Percentiles rank a stretch among this genome's conserved stretches.
These are phyloP conservation scores for Pseudochaenichthys georgianus DNA, from an alignment of 2,797 vertebrate species.

Conservation along the genomic window DNA sequence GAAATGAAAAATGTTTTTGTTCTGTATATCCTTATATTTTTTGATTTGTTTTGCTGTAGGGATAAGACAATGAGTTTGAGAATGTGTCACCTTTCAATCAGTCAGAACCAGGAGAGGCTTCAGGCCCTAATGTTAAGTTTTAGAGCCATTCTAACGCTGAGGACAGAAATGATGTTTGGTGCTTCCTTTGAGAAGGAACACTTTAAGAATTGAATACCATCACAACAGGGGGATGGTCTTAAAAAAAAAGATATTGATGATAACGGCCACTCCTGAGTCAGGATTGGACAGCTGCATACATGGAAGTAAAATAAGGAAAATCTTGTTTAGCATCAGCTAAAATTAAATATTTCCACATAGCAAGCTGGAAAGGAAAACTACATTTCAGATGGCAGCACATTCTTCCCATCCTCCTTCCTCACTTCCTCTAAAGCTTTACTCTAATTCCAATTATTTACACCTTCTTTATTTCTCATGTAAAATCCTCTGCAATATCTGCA, in stretches of 20 bases:
- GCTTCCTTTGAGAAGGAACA: constrained; percentile 7
- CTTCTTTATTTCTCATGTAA: constrained; percentile 17
- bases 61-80: constrained; percentile 22
- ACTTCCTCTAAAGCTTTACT: background rate
- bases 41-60: background rate
- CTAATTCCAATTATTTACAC: constrained; percentile 29
- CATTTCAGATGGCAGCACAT: constrained; percentile 12
- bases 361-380: background rate
- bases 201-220: constrained; percentile 18
- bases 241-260: constrained; percentile 3
- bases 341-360: constrained; percentile 9
- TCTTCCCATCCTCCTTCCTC: constrained; percentile 1
- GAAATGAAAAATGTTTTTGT: constrained; percentile 53
- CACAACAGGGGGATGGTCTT: background rate
- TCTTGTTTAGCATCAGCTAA: constrained; percentile 12
- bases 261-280: background rate
- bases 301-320: background rate
- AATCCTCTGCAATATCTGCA: constrained; percentile 2
- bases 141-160: constrained; percentile 2
- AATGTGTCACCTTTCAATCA: constrained; percentile 25
- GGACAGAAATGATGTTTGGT: background rate
- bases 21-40: constrained; percentile 11
- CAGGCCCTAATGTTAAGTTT: constrained; percentile 1
- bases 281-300: background rate
- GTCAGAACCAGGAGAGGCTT: background rate